Evolutionary conservation across 2,113 vertebrate genomes (phyloP), one percentile per base, ranked within the genome.

Genomic region (Callospermophilus lateralis): DNA sequence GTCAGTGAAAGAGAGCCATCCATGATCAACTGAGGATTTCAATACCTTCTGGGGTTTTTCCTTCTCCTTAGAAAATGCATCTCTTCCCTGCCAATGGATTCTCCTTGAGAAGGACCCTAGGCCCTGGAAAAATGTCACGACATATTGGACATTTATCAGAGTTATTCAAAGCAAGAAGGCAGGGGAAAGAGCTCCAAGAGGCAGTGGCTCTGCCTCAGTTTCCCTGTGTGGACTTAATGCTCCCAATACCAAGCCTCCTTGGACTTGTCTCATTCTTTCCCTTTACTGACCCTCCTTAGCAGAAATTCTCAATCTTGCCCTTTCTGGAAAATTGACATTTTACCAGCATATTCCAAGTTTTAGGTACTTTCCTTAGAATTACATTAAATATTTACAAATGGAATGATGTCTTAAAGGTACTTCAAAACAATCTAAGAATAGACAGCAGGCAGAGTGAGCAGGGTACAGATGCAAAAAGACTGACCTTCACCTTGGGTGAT

Each of bases 1-100:
- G 92, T 85, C 97, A 79, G 17, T 85, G 72, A 81, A 98, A 97
- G 79, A 96, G 73, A 92, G 39, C 67, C 83, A 94, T 94, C 70
- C 73, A 95, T 89, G 89, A 94, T 34, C 83, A 70, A 90, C 78
- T 0, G n/a, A 93, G 42, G 70, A 95, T 68, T 91, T 78, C 65
- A 95, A 34, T 16, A 68, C 22, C 9, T 77, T 94, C 70, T 32
- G 70, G 84, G 51, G 42, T 95, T 88, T 65, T 39, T 73, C 63
- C 22, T 72, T 73, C 61, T 87, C 76, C 90, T 73, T 77, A 92
- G 89, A 94, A 95, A 94, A 93, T 53, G 16, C 6, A 67, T 94
- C 87, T 58, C 58, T 42, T 91, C 63, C 51, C 76, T 80, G 83
- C 20, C 37, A 73, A 83, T 42, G 79, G 39, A 10, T n/a, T 74